Evolutionary conservation across 2,888 invertebrate species (phyloP).

Genomic region (Microdon myrmicae): DNA sequence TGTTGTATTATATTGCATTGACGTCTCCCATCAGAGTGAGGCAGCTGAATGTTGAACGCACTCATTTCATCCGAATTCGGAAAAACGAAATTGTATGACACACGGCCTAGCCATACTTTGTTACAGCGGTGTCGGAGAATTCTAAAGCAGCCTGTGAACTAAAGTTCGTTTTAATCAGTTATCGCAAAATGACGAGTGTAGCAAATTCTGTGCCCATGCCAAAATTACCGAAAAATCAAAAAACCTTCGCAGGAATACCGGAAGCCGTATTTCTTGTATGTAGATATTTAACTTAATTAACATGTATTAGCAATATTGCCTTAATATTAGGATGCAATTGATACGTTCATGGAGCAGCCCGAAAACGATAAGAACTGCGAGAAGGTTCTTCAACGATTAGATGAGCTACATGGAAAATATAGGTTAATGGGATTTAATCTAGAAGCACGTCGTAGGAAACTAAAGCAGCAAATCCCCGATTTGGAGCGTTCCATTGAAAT

Average conservation of each 20-base stretch:
- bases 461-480: slow-evolving; percentile 95
- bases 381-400: slow-evolving; percentile 84
- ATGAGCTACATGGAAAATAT: slow-evolving; percentile 95
- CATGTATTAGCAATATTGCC: not conserved
- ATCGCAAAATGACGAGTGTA: slow-evolving; percentile 62
- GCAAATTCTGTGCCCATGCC: slow-evolving; percentile 65
- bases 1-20: no score
- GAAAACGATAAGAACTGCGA: slow-evolving; percentile 87
- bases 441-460: slow-evolving; percentile 83
- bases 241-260: slow-evolving; percentile 84
- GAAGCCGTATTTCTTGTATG: slow-evolving; percentile 89
- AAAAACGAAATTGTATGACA: no score
- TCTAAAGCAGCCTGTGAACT: no score
- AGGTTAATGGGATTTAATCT: slow-evolving; percentile 97
- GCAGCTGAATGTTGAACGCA: no score
- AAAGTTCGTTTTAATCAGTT: no score
- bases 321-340: slow-evolving; percentile 85
- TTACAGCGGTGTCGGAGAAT: no score
- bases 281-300: slow-evolving; percentile 56
- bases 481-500: slow-evolving; percentile 89
- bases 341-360: slow-evolving; percentile 85
- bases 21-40: no score
- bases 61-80: no score
- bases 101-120: no score
- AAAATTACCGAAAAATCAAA: slow-evolving; percentile 66